These are phyloP conservation scores for Grammomys surdaster DNA, from an alignment of 2,113 vertebrate species.

Conservation along the genomic window DNA sequence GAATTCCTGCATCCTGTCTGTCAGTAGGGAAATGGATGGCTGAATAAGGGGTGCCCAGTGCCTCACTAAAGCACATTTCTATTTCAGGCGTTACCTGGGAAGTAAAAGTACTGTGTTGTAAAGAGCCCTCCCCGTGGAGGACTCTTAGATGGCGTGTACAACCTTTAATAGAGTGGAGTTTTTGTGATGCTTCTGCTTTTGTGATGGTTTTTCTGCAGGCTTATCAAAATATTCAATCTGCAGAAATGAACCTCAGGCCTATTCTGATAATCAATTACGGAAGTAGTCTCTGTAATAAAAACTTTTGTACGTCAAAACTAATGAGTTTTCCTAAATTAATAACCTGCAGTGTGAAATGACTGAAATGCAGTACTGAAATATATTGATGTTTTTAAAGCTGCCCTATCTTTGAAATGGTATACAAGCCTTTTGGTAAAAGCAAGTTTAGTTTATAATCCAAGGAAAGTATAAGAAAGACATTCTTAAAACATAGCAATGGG, in stretches of 20 bases:
- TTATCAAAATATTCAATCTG: not conserved
- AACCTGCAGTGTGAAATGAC: constrained; percentile 38
- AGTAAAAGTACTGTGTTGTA: not conserved
- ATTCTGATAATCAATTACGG: constrained; percentile 1
- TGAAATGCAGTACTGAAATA: not conserved
- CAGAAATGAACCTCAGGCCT: not conserved
- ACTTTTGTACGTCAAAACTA: not conserved
- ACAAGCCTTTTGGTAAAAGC: not conserved
- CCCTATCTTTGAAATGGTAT: constrained; percentile 44
- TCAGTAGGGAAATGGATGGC: not conserved
- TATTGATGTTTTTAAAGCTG: constrained; percentile 41
- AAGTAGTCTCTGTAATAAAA: not conserved
- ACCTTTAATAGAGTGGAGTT: not conserved
- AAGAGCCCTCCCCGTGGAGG: not conserved
- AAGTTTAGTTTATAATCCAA: constrained; percentile 19
- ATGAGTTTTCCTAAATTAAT: constrained; percentile 35
- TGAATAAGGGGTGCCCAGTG: not conserved
- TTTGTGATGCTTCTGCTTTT: not conserved
- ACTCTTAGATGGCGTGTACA: not conserved
- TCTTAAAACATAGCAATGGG: constrained; percentile 12
- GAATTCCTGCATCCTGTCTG: not conserved
- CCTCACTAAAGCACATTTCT: not conserved
- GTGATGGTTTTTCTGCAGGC: not conserved
- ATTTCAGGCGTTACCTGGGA: not conserved
- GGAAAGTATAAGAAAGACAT: not conserved